A percentile compares a stretch with the other conserved stretches of the same genome.
These are phyloP conservation scores for Hirtodrosophila duncani DNA, from an alignment of 2,888 invertebrate genomes.

Conservation along the genomic window DNA sequence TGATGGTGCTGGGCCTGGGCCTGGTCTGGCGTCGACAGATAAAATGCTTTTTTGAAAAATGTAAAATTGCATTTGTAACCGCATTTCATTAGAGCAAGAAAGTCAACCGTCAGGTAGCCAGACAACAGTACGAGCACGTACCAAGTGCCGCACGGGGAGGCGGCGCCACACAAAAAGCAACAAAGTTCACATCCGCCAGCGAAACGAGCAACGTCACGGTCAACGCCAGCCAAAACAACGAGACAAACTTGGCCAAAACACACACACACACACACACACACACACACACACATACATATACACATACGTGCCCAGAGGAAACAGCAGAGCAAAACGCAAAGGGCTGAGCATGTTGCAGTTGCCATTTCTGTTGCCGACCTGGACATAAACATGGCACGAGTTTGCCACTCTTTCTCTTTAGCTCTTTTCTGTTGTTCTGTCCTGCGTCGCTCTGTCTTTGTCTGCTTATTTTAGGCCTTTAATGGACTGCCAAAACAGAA, in stretches of 20 bases:
- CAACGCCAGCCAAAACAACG: constrained; percentile 40
- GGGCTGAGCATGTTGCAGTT: constrained; percentile 10
- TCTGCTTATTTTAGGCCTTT: constrained; percentile 33
- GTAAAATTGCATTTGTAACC: constrained; percentile 70
- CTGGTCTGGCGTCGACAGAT: constrained; percentile 62
- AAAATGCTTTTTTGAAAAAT: constrained; percentile 64
- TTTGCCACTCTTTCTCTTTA: background rate
- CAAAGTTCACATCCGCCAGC: constrained; percentile 47
- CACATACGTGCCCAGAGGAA: constrained; percentile 16
- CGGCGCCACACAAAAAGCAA: constrained; percentile 34
- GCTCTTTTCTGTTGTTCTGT: constrained; percentile 19
- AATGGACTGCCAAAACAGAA: constrained; percentile 18
- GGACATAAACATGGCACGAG: constrained; percentile 34
- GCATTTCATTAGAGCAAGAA: constrained; percentile 69
- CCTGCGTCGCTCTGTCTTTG: constrained; percentile 12
- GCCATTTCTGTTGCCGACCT: constrained; percentile 26
- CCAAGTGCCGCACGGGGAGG: constrained; percentile 10
- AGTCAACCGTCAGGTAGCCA: constrained; percentile 64
- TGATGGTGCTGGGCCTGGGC: constrained; percentile 30
- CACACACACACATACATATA: constrained; percentile 11
- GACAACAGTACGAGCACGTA: constrained; percentile 41
- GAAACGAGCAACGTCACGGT: constrained; percentile 59
- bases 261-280: constrained; percentile 1
- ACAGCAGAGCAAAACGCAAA: background rate
- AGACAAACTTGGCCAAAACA: constrained; percentile 18